phyloP scores from a whole-genome alignment of 2,888 invertebrate genomes.

The Diarsia dahlii region DNA sequence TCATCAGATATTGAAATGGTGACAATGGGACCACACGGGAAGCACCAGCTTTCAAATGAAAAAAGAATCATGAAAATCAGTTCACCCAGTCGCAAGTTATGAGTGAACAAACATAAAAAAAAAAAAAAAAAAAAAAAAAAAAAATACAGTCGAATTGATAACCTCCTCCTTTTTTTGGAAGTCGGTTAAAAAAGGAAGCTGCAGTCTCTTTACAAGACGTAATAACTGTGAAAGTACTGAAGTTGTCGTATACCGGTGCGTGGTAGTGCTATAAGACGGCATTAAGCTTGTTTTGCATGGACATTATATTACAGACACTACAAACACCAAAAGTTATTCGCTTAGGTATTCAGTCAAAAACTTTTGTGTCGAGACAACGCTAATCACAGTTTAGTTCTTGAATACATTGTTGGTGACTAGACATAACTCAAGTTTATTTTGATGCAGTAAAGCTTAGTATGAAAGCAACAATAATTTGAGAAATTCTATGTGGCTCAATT shows the following conservation, averaged over 20 bases:
- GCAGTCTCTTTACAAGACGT: too few species aligned
- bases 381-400: conserved; percentile 39
- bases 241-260: background rate
- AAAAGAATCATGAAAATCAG: too few species aligned
- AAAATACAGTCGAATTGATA: too few species aligned
- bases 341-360: conserved; percentile 54
- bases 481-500: background rate
- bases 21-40: too few species aligned
- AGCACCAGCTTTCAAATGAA: too few species aligned
- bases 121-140: too few species aligned
- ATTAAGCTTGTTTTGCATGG: background rate
- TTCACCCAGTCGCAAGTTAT: too few species aligned
- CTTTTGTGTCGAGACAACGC: conserved; percentile 40
- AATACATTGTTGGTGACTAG: conserved; percentile 29
- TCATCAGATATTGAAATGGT: too few species aligned
- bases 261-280: background rate
- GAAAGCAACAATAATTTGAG: background rate
- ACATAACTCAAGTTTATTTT: conserved; percentile 29
- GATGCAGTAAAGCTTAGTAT: conserved; percentile 12
- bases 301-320: too few species aligned
- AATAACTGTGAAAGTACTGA: background rate
- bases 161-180: too few species aligned
- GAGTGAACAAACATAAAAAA: too few species aligned
- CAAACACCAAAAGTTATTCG: conserved; percentile 51
- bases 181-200: too few species aligned